phyloP scores from a whole-genome alignment of 2,888 invertebrate genomes.

The Oasisia sp. region DNA sequence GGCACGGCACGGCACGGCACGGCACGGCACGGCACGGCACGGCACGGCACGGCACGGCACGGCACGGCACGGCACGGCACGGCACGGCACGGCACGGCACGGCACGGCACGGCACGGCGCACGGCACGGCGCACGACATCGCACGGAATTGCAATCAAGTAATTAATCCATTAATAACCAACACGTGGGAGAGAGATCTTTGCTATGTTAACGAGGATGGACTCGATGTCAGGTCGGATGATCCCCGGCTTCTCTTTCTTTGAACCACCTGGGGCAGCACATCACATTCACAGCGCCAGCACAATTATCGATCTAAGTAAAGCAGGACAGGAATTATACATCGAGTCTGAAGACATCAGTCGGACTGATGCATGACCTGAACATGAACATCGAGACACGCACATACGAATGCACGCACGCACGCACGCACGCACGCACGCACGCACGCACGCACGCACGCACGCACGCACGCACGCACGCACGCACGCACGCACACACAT shows the following conservation, averaged over 20 bases:
- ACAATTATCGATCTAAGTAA: not conserved
- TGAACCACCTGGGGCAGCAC: not conserved
- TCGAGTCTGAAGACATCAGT: not conserved
- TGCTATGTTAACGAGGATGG: not conserved
- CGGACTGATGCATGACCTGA: not conserved
- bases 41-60: too few relatives aligned
- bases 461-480: not conserved
- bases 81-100: too few relatives aligned
- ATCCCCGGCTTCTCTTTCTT: not conserved
- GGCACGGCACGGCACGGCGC: too few relatives aligned
- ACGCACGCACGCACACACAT: not conserved
- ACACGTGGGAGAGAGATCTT: not conserved
- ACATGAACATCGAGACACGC: not conserved
- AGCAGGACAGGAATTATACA: not conserved
- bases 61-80: too few relatives aligned
- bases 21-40: too few relatives aligned
- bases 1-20: too few relatives aligned
- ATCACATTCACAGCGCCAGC: not conserved
- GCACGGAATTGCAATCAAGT: not conserved
- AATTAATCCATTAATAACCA: not conserved
- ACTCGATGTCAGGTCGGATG: not conserved
- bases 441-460: not conserved
- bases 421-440: not conserved
- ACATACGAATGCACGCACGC: too few relatives aligned
- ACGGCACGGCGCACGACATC: too few relatives aligned